Conservation (phyloP, 2,113 vertebrate species). For the Seriola dumerili region DNA sequence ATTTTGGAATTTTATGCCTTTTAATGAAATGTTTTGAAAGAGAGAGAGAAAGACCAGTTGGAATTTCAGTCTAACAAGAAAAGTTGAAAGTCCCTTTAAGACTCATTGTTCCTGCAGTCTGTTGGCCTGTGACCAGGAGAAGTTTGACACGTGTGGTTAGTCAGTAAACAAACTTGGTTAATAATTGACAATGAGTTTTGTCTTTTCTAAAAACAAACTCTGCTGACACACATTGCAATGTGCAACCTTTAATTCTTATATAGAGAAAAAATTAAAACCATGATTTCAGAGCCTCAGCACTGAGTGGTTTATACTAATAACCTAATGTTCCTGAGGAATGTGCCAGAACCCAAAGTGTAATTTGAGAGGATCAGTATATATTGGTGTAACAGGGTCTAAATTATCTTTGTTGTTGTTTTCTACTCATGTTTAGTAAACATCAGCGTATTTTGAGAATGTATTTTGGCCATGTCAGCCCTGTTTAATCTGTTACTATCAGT, state of each 20-base stretch:
- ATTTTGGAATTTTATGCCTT: not conserved
- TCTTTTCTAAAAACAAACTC: not conserved
- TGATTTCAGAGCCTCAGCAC: not conserved
- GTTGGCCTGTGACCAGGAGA: slow-evolving; percentile 14
- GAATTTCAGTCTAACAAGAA: not conserved
- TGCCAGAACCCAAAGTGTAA: not conserved
- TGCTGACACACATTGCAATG: not conserved
- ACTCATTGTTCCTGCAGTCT: not conserved
- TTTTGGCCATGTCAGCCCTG: not conserved
- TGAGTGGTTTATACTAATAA: not conserved
- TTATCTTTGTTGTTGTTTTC: not conserved
- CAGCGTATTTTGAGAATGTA: not conserved
- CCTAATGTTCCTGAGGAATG: not conserved
- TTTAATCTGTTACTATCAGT: slow-evolving; percentile 33
- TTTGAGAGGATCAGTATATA: not conserved
- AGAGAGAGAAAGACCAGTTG: not conserved
- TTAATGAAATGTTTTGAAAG: not conserved
- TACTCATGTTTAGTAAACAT: not conserved
- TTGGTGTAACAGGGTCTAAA: slow-evolving; percentile 1
- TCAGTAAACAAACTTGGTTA: slow-evolving; percentile 9
- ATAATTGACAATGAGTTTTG: not conserved
- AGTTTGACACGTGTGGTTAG: not conserved
- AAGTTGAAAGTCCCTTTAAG: not conserved
- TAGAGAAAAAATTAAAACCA: not conserved
- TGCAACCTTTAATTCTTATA: not conserved